Base-by-base conservation (phyloP, 2,113 vertebrate species). In the Phasianus colchicus region DNA sequence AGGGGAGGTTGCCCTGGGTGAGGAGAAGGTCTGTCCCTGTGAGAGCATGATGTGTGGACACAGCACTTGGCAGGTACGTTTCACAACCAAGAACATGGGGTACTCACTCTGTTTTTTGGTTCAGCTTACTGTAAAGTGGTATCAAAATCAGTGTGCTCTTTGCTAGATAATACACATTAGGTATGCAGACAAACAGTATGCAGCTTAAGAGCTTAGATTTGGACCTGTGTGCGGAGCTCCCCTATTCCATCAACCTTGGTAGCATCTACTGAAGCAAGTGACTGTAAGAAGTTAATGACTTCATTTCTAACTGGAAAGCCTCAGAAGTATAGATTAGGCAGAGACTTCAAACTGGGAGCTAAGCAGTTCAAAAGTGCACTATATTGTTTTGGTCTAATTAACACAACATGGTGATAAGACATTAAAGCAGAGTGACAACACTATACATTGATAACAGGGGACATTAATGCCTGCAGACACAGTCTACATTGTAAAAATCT, bases 331-430 rank as follows among this genome's bases (percentile, higher is more conserved):
- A 55, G 14, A 84, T 88, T 61, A 60, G 54, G 52, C 73, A 77
- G 43, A 58, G 58, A 54, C 89, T 94, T 76, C 63, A 84, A 86
- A 65, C 74, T 63, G 60, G 20, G 43, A 91, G 50, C 74, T 95
- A 89, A 90, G 79, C 54, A 88, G 94, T 96, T 96, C 93, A 90
- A 96, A 96, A 96, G 85, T 93, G 95, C 88, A 94, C 65, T 80
- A 66, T 97, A 96, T 97, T 98, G 95, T 97, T 97, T 98, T 96
- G 95, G 97, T 98, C 96, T 97, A 97, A 97, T 97, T 98, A 98
- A 97, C 94, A 96, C 87, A 96, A 96, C 79, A 88, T 65, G 92
- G 92, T 97, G 96, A 97, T 97, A 97, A 96, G 96, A 97, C 88
- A 61, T 93, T 96, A 96, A 98, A 97, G 71, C 79, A 95, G 89